These are phyloP conservation scores for Ormia ochracea DNA, from an alignment of 2,888 invertebrate species.

Conservation along the genomic window DNA sequence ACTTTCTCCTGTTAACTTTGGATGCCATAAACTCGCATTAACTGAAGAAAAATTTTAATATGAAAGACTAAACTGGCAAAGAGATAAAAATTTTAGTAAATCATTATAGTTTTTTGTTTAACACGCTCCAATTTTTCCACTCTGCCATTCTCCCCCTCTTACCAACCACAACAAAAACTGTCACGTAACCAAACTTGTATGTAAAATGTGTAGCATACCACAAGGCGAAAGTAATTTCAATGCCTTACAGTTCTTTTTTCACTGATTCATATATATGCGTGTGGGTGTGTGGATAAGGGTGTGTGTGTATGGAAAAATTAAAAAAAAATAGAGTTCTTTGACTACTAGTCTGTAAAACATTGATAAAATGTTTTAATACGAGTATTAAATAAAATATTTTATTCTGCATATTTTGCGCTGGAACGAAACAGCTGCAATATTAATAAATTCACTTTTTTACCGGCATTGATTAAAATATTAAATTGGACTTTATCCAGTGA, in stretches of 20 bases:
- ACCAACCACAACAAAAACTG: neutral
- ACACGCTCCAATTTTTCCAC: slow-evolving; percentile 21
- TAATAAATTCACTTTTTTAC: neutral
- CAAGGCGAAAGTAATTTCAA: neutral
- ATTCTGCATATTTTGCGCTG: neutral
- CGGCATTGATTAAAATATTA: neutral
- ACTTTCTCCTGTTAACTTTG: neutral
- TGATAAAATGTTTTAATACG: slow-evolving; percentile 58
- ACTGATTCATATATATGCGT: neutral
- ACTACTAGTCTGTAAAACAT: slow-evolving; percentile 40
- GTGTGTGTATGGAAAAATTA: neutral
- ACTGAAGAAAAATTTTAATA: neutral
- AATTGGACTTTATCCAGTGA: neutral
- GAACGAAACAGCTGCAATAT: neutral
- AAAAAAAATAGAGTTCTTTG: slow-evolving; percentile 6
- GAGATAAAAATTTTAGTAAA: slow-evolving; percentile 20
- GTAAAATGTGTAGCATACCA: slow-evolving; percentile 21
- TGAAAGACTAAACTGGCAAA: slow-evolving; percentile 4
- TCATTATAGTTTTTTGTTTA: slow-evolving; percentile 15
- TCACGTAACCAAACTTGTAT: neutral
- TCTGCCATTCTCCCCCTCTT: neutral
- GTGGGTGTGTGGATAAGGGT: no score
- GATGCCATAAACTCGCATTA: neutral
- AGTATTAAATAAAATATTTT: slow-evolving; percentile 31
- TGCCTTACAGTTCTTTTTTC: neutral